A percentile compares a stretch with the other conserved stretches of the same genome.
Conservation (phyloP, 1,140 invertebrate genomes). For the Onthophagus taurus region DNA sequence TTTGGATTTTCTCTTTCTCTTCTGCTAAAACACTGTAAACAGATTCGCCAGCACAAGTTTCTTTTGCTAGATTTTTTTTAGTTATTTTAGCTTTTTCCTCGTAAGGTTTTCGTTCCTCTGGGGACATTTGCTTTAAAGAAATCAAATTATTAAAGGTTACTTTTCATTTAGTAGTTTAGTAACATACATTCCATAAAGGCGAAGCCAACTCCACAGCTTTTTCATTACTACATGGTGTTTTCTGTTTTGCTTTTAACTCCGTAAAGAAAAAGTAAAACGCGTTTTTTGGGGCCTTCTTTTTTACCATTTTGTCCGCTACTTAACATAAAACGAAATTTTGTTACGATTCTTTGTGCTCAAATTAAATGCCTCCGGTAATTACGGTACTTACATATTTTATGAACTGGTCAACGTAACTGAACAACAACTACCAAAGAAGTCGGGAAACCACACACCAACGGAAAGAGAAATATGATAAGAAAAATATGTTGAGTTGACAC, state of each 20-base stretch:
- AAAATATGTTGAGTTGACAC: no score
- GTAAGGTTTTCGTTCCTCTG: slow-evolving; percentile 3
- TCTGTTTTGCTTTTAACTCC: no score
- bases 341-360: neutral
- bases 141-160: neutral
- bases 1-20: slow-evolving; percentile 2
- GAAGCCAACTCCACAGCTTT: no score
- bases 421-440: no score
- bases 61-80: slow-evolving; percentile 4
- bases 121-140: neutral
- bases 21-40: neutral
- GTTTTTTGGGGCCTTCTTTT: neutral
- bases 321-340: no score
- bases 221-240: no score
- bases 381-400: no score
- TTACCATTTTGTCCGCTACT: neutral
- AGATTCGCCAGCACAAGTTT: slow-evolving; percentile 8
- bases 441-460: neutral
- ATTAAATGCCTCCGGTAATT: neutral
- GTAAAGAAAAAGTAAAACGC: slow-evolving; percentile 9
- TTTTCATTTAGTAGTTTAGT: neutral
- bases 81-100: slow-evolving; percentile 3
- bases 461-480: neutral
- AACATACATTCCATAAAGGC: slow-evolving; percentile 8
- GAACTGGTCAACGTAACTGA: no score